Percentiles rank a stretch among this genome's conserved stretches.
Evolutionary conservation across 37 sponge, comb jelly and placozoan genomes (phyloP).

Genomic region (Lycopodina hypogea): DNA sequence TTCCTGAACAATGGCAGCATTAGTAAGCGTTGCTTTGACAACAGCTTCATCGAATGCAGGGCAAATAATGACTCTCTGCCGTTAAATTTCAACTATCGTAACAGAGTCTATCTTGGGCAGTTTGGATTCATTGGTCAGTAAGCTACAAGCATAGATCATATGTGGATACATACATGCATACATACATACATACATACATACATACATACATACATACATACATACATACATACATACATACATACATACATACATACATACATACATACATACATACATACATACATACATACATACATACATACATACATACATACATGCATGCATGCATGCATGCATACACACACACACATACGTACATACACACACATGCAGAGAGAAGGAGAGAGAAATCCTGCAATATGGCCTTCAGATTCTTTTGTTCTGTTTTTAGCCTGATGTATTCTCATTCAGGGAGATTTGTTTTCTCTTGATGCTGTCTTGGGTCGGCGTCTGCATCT

Average conservation of each 20-base stretch:
- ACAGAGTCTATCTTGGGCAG: conserved; percentile 46
- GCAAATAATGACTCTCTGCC: neutral
- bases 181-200: neutral
- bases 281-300: neutral
- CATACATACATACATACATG: no score
- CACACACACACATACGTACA: no score
- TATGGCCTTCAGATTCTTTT: no score
- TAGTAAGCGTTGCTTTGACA: conserved; percentile 1
- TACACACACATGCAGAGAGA: no score
- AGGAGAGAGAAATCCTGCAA: no score
- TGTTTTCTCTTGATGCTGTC: no score
- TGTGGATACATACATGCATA: neutral
- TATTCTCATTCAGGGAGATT: no score
- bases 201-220: conserved; percentile 3
- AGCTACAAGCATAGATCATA: no score
- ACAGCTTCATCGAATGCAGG: neutral
- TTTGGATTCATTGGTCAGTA: conserved; percentile 46
- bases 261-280: conserved; percentile 19
- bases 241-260: conserved; percentile 11
- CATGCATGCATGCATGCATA: no score
- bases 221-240: conserved; percentile 8
- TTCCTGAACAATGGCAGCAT: neutral
- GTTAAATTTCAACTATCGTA: conserved; percentile 20
- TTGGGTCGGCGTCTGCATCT: no score
- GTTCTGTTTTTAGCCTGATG: no score